Base-by-base conservation (phyloP, 2,797 vertebrate genomes). In the Acipenser oxyrinchus region DNA sequence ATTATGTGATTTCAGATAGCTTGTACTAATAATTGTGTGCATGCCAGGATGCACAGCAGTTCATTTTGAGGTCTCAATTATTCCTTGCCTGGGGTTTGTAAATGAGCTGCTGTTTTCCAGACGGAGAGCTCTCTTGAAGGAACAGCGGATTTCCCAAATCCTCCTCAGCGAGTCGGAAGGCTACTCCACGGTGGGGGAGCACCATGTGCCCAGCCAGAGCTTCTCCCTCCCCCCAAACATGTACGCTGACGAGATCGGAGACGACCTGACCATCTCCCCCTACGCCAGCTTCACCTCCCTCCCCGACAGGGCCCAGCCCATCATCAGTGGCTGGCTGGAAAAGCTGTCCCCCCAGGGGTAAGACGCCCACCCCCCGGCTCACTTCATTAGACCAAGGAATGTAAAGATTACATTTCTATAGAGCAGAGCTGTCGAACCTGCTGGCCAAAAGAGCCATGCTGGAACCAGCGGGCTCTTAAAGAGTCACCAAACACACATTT, bases 291-390 rank as follows among this genome's bases (percentile, higher is more conserved):
- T 93, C 82, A 92, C 93, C 0, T 94, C 92, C 0, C 80, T 89
- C 4, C 87, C 85, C 0, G 94, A 97, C 73, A 89, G 79, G 52
- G 83, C 89, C 0, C 78, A 80, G 2, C 90, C 93, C 66, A 80
- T 97, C 78, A 89, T 97, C 76, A 90, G 87, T 0, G 88, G 94
- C 74, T 99, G 96, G 95, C 83, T 98, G 75, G 96, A 99, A 82
- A 99, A 99, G 77, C 90, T 98, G 18, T 97, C 95, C 5, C 96
- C 96, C 2, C 96, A 99, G 75, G 96, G 96, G 96, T 94, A 84
- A 0, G 86, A 74, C 62, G 53, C 10, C 63, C 60, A 59, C 6
- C 23, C 23, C 23, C 23, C 23, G 23, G 23, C 23, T 23, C 23
- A 23, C 23, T 23, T 23, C 3, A 23, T 23, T 23, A 23, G 23